Percentiles rank a stretch among this genome's conserved stretches.
Conservation (phyloP, 2,113 vertebrate species). For the Eulemur rufifrons region DNA sequence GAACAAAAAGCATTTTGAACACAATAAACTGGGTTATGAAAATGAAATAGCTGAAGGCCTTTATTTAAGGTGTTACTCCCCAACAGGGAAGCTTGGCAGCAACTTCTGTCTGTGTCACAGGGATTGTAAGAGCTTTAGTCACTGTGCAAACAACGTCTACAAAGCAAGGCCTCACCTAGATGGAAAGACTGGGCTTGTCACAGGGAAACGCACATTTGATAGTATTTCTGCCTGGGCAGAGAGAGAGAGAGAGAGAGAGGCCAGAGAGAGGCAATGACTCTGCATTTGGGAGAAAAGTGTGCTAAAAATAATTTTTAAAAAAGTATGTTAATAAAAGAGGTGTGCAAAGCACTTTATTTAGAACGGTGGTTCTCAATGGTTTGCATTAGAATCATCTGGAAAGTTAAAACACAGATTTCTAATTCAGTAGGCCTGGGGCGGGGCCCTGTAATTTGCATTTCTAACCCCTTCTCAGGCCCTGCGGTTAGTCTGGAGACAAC, state of each 20-base stretch:
- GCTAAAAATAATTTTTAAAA: neutral
- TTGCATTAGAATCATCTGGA: neutral
- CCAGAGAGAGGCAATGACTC: neutral
- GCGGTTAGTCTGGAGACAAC: too few species aligned
- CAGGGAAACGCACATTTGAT: neutral
- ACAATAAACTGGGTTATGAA: neutral
- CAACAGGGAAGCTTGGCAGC: neutral
- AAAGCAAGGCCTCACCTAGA: neutral
- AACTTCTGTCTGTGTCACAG: neutral
- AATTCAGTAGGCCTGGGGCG: neutral
- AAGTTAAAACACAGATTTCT: neutral
- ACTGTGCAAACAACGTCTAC: neutral
- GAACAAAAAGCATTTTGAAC: slow-evolving; percentile 4
- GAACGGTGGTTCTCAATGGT: neutral
- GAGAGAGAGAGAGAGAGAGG: neutral
- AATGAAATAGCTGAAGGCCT: slow-evolving; percentile 36
- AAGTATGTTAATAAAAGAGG: neutral
- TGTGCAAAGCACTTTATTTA: neutral
- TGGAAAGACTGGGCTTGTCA: neutral
- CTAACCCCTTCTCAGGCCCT: neutral
- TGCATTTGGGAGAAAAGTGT: neutral
- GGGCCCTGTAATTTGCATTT: neutral
- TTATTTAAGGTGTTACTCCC: slow-evolving; percentile 28
- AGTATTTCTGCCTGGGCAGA: neutral
- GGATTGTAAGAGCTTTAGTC: neutral